Conservation (phyloP, 2,888 invertebrate genomes). For the Cataglyphis rosenhaueri region DNA sequence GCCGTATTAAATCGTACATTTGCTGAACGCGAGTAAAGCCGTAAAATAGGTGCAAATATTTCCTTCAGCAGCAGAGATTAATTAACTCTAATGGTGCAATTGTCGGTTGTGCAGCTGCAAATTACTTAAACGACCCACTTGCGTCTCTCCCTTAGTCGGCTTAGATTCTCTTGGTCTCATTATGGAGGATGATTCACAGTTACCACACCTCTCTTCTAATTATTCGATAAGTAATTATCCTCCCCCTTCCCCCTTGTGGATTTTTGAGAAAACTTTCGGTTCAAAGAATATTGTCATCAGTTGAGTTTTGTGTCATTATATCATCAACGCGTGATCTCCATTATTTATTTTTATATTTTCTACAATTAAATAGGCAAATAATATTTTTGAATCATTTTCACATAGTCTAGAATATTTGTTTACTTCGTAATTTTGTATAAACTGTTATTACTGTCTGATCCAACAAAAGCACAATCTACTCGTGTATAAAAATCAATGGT, state of each 20-base stretch:
- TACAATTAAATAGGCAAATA: neutral
- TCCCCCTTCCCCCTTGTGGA: too few species aligned
- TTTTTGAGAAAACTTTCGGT: neutral
- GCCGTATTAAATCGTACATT: constrained; percentile 19
- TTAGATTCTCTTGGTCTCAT: constrained; percentile 38
- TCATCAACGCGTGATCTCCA: neutral
- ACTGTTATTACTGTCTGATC: neutral
- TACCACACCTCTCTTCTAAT: neutral
- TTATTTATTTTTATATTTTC: neutral
- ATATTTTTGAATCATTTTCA: neutral
- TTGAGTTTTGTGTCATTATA: neutral
- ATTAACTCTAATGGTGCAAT: constrained; percentile 44
- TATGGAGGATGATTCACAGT: constrained; percentile 30
- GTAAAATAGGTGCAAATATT: constrained; percentile 49
- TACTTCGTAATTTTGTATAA: neutral
- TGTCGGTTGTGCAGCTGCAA: constrained; percentile 37
- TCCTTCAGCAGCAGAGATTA: constrained; percentile 46
- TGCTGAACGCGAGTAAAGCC: constrained; percentile 31
- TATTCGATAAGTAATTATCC: constrained; percentile 20
- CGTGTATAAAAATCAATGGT: neutral
- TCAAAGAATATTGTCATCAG: neutral
- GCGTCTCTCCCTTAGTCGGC: constrained; percentile 14
- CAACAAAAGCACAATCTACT: neutral
- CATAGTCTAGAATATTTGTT: neutral
- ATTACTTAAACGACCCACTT: constrained; percentile 36